These are phyloP conservation scores for Lutra lutra DNA, from an alignment of 2,797 vertebrate species.

Conservation along the genomic window DNA sequence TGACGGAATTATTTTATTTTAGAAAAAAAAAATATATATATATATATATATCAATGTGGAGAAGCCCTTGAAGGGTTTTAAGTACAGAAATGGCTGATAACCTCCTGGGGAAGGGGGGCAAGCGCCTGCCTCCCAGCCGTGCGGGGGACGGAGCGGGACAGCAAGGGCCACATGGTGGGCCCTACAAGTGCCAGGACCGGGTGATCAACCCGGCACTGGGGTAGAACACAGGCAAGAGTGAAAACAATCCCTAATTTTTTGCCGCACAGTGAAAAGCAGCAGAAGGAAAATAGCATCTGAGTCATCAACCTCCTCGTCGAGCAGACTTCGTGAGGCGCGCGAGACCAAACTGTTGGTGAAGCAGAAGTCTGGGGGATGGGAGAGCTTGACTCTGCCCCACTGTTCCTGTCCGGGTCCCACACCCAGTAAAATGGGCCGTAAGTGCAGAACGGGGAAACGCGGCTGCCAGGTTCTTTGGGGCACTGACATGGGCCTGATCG, in stretches of 20 bases:
- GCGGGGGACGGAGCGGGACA: rapidly evolving
- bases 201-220: neutral
- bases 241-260: rapidly evolving
- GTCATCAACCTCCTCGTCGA: rapidly evolving
- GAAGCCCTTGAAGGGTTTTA: neutral
- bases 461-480: rapidly evolving
- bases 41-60: rapidly evolving
- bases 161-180: rapidly evolving
- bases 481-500: rapidly evolving
- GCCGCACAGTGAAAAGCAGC: neutral
- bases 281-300: neutral
- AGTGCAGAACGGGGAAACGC: rapidly evolving
- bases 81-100: neutral
- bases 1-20: neutral
- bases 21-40: no score
- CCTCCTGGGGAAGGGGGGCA: neutral
- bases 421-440: no score
- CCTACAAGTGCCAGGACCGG: no score
- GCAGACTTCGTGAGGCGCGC: neutral
- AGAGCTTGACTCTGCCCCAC: rapidly evolving
- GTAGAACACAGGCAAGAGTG: neutral
- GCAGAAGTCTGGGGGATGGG: neutral
- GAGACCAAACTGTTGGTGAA: rapidly evolving
- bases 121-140: no score
- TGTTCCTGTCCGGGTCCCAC: rapidly evolving